Base-by-base conservation (phyloP, 1,140 invertebrate species). In the Apis dorsata region DNA sequence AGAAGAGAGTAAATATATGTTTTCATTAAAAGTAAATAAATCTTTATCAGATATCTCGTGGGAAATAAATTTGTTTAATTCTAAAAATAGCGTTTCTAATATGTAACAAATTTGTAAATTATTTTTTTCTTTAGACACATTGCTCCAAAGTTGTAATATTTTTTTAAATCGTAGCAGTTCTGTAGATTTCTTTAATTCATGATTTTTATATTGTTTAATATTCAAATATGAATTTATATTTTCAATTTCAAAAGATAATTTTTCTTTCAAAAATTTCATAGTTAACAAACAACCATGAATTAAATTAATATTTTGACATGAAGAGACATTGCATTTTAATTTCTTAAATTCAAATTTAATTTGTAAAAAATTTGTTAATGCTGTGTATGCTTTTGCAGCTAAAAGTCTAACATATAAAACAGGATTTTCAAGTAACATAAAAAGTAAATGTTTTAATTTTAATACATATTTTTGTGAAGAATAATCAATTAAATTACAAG, bases 351-450 rank as follows among this genome's bases (percentile, higher is more conserved):
- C 89, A 1, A 59, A 24, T 7, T 70, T 17, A 11, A 92, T 90
- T n/a, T 65, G 19, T 10, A 74, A 57, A 59, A 79, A 57, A 15
- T 86, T 78, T 13, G 88, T 86, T 1, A 90, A 88, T 65, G 92
- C 93, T 2, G 90, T 91, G n/a, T 91, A 93, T 15, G 90, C 85
- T 85, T 93, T 93, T 3, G 93, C 92, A 24, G 93, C 91, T 19
- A 94, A 81, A 60, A 88, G 76, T 85, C 94, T 88, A 1, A 94
- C 89, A 51, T 92, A 81, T 11, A 63, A 90, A 49, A 93, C 81
- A 17, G 91, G 88, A 89, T 89, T 90, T n/a, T 57, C 74, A 4
- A 93, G 75, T 7, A 93, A 87, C 28, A 53, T 10, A 15, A 53
- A 13, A 34, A 94, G 80, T 21, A 79, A 81, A 19, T 12, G 21